Base-by-base conservation (phyloP, 2,797 vertebrate genomes). In the Gymnothorax reevesii region DNA sequence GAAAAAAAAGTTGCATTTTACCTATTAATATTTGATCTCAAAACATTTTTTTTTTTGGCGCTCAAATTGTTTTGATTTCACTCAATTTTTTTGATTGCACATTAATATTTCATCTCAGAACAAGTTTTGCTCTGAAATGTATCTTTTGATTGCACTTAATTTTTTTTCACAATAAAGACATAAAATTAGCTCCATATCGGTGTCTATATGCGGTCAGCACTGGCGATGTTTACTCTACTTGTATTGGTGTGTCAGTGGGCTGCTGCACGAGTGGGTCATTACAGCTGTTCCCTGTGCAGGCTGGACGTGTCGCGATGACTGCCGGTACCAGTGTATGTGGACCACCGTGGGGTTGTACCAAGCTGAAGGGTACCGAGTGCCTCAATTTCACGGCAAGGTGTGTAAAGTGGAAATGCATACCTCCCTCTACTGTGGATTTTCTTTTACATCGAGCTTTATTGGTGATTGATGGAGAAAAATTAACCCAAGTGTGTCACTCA, bases 351-450 rank as follows among this genome's bases (percentile, higher is more conserved):
- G 95, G 52, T 96, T 97, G 57, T 99, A 98, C 92, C 92, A 97
- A 90, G 97, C 96, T 0, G 97, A 97, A 84, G 98, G 98, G 7
- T 97, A 96, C 93, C 91, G 90, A 22, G 93, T 99, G 85, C 98
- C 98, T 9, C 98, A 99, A 93, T 99, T 99, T 93, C 97, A 99
- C 0, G 98, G 98, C 87, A 99, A 99, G 97, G 98, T 99, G 86
- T 88, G 42, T 66, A 27, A 12, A n/a, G 62, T 27, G 6, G 80
- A 77, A 84, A 54, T 33, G 60, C n/a, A 66, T 55, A 71, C 33
- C 66, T n/a, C 27, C 79, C 42, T 6, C 83, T 69, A 80, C 20
- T 7, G 73, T 66, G 4, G n/a, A 62, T 54, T 54, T 12, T 52
- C 20, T 54, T 54, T n/a, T 9, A 20, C 17, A 80, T 83, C n/a